Base-by-base conservation (phyloP, 64 coral and sea anemone genomes). In the Montipora sp. region DNA sequence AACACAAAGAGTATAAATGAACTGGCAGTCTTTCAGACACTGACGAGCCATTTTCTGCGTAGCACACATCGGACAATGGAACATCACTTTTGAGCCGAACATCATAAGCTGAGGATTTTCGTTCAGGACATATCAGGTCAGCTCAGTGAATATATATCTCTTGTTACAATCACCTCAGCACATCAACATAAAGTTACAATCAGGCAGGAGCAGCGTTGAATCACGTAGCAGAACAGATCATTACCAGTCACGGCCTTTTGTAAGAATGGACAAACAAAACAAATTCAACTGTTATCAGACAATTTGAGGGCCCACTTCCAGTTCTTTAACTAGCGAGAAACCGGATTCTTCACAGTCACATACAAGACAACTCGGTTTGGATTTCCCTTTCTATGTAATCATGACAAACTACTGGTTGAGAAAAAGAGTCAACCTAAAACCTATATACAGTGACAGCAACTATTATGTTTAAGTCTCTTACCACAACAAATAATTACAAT, bases 241-340 rank as follows among this genome's bases (percentile, higher is more conserved):
- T 82, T 82, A 82, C 80, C 80, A 82, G 80, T 82, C 80, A 82
- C 80, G 82, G 82, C 82, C 82, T 85, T 85, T 85, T 85, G 65
- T 82, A 46, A 85, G 65, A 85, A 85, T 85, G 82, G 51, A 85
- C 82, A 85, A 85, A 85, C 82, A 85, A 7, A 85, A 85, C 45
- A 85, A 70, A 71, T 83, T 47, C 14, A 66, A 23, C 20, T 7
- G 45, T 85, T 85, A 82, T 2, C 55, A 82, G 45, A 85, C 13
- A 49, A 27, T 75, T 12, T 45, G 13, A 78, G 16, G 4, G 49
- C 12, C 43, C 44, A 73, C 5, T 14, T 21, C 68, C 18, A 71
- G 20, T 6, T 71, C 19, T 1, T 15, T 23, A 71, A n/a, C 20
- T 71, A 21, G 8, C 5, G 18, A 20, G 18, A 22, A 4, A 63